phyloP scores from a whole-genome alignment of 2,113 vertebrate genomes.

The Crocuta crocuta region DNA sequence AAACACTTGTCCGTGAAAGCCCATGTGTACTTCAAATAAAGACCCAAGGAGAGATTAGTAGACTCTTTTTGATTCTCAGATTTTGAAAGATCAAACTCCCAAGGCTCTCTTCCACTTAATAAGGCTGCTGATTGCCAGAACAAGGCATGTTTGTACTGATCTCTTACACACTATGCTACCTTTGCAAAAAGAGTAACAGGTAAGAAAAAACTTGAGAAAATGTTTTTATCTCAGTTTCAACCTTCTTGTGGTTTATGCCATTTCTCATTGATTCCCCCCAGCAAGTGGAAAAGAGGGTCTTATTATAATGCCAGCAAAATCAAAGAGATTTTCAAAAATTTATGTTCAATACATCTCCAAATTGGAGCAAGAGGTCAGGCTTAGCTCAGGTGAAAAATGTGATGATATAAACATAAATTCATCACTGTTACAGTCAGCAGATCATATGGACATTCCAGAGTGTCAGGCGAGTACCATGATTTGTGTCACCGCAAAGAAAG shows the following conservation, averaged over 20 bases:
- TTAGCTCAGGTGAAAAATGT: slow-evolving; percentile 83
- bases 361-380: slow-evolving; percentile 77
- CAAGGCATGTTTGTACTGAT: not conserved
- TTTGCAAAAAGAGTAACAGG: not conserved
- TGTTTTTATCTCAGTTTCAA: not conserved
- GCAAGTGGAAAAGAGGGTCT: not conserved
- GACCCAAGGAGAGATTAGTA: not conserved
- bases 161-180: not conserved
- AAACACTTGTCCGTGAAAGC: not conserved
- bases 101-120: not conserved
- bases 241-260: not conserved
- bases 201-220: not conserved
- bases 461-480: slow-evolving; percentile 84
- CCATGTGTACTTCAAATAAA: not conserved
- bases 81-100: not conserved
- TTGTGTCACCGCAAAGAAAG: slow-evolving; percentile 87
- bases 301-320: not conserved
- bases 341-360: slow-evolving; percentile 69
- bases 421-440: slow-evolving; percentile 81
- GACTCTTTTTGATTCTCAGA: not conserved
- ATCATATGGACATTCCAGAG: slow-evolving; percentile 82
- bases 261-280: not conserved
- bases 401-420: slow-evolving; percentile 84
- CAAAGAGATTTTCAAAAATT: not conserved
- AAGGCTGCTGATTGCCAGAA: not conserved